Evolutionary conservation across 2,888 invertebrate genomes (phyloP).

Genomic region (Conistra vaccinii): DNA sequence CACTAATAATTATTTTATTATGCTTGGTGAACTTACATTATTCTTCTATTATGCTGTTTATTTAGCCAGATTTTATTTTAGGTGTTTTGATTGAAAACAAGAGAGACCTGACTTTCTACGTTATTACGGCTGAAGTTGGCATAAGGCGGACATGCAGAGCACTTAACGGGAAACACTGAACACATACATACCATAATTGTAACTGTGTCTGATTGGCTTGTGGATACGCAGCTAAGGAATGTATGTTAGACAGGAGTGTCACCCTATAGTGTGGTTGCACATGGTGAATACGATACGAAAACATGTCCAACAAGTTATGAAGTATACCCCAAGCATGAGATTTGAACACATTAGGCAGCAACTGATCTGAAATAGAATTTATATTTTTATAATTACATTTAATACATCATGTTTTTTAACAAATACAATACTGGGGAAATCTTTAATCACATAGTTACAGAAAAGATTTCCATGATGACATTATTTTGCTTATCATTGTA

Average conservation of each 20-base stretch:
- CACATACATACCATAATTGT: conserved; percentile 94
- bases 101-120: background rate
- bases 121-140: background rate
- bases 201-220: conserved; percentile 98
- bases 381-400: too few species aligned
- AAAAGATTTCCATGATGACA: background rate
- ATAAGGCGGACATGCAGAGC: background rate
- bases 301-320: conserved; percentile 99
- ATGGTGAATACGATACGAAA: conserved; percentile 98
- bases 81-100: background rate
- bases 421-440: background rate
- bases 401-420: background rate
- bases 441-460: background rate
- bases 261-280: conserved; percentile 99
- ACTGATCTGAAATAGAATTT: conserved; percentile 91
- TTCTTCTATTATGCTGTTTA: background rate
- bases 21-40: background rate
- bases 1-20: background rate
- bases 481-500: background rate
- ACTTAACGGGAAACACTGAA: background rate
- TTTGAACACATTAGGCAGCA: conserved; percentile 97
- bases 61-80: background rate
- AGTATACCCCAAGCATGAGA: conserved; percentile 98
- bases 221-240: conserved; percentile 97
- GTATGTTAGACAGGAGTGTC: conserved; percentile 97